These are phyloP conservation scores for Fistularia commersonii DNA, from an alignment of 2,797 vertebrate species.

Conservation along the genomic window DNA sequence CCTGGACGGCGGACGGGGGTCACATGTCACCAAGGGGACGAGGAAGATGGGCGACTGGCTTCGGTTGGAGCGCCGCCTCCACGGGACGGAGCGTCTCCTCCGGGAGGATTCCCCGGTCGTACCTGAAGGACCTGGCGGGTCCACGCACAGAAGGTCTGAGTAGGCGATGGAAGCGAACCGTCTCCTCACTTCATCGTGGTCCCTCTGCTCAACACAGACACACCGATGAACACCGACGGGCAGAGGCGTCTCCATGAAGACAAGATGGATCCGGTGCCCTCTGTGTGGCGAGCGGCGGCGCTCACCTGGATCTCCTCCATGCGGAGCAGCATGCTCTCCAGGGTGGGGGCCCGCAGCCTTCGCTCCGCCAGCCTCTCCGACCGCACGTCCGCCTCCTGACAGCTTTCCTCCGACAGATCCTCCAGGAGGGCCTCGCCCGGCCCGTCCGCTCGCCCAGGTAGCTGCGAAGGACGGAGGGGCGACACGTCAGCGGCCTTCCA, in stretches of 20 bases:
- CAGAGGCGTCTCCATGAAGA: slow-evolving; percentile 46
- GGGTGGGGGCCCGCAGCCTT: slow-evolving; percentile 56
- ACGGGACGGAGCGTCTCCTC: slow-evolving; percentile 18
- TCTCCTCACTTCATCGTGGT: slow-evolving; percentile 85
- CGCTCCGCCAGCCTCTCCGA: slow-evolving; percentile 38
- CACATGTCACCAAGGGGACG: too few relatives aligned
- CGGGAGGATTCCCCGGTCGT: neutral
- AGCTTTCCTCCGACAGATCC: slow-evolving; percentile 71
- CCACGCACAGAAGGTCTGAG: slow-evolving; percentile 77
- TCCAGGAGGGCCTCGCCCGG: slow-evolving; percentile 65
- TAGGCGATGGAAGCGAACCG: slow-evolving; percentile 82
- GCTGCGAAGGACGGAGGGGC: slow-evolving; percentile 41
- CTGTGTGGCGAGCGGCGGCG: slow-evolving; percentile 7
- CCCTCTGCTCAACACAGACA: slow-evolving; percentile 70
- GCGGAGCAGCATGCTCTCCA: slow-evolving; percentile 88
- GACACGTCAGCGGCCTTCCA: neutral
- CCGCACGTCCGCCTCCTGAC: slow-evolving; percentile 47
- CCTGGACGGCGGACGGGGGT: slow-evolving; percentile 61
- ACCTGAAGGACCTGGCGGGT: slow-evolving; percentile 60
- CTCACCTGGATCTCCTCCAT: slow-evolving; percentile 97
- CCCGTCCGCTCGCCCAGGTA: slow-evolving; percentile 52
- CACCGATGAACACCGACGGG: slow-evolving; percentile 10
- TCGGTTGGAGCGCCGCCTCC: slow-evolving; percentile 42
- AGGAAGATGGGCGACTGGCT: neutral
- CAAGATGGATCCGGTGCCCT: slow-evolving; percentile 27